These are phyloP conservation scores for Caenorhabditis doughertyi DNA, from an alignment of 2,888 invertebrate species.

Conservation along the genomic window DNA sequence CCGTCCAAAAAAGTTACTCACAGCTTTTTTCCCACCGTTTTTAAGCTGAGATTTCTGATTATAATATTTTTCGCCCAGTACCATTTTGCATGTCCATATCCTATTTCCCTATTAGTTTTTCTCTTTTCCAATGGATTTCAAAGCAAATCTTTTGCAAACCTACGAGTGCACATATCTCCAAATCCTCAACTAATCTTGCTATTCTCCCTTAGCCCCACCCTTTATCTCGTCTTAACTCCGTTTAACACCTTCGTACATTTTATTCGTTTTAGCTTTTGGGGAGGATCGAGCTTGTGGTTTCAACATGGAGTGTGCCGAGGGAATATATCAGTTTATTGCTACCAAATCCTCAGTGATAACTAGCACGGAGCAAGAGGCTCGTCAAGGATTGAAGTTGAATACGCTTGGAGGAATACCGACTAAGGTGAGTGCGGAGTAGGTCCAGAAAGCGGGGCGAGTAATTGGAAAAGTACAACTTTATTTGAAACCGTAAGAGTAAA, in stretches of 20 bases:
- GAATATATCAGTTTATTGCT: not conserved
- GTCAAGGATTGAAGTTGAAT: not conserved
- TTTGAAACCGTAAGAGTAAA: too few relatives aligned
- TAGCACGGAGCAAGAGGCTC: not conserved
- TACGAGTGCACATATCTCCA: too few relatives aligned
- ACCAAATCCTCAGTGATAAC: not conserved
- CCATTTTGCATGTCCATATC: too few relatives aligned
- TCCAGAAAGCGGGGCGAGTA: too few relatives aligned
- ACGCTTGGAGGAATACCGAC: slow-evolving; percentile 7
- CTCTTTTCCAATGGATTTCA: not conserved
- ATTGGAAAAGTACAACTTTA: too few relatives aligned
- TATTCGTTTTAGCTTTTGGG: slow-evolving; percentile 1
- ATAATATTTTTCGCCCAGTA: too few relatives aligned
- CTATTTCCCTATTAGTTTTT: not conserved
- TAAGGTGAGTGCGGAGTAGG: not conserved
- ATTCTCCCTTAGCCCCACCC: not conserved
- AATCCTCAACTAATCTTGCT: not conserved
- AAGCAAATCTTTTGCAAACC: too few relatives aligned
- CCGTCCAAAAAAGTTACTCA: too few relatives aligned
- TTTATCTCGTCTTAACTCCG: too few relatives aligned
- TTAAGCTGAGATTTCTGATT: too few relatives aligned
- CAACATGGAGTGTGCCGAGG: slow-evolving; percentile 7
- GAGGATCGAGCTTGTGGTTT: too few relatives aligned
- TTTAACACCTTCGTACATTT: not conserved
- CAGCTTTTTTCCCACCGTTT: too few relatives aligned